Evolutionary conservation across 2,888 invertebrate genomes (phyloP).

Genomic region (Melieria picta): DNA sequence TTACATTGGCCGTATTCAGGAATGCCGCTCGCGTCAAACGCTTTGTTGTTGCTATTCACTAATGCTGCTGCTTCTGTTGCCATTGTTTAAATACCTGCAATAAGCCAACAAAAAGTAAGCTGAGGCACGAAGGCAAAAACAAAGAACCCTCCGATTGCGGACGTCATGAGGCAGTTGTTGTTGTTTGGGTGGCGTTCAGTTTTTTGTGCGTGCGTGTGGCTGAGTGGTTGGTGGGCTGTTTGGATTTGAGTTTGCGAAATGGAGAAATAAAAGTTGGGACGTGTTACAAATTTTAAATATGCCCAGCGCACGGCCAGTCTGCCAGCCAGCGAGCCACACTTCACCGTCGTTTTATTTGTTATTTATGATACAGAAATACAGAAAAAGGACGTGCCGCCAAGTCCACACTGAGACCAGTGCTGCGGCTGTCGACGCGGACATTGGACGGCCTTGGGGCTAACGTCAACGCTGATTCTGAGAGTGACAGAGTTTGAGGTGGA

Average conservation of each 20-base stretch:
- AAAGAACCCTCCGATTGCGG: no score
- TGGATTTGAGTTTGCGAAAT: conserved; percentile 41
- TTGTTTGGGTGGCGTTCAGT: no score
- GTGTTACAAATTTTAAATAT: conserved; percentile 52
- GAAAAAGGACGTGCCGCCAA: no score
- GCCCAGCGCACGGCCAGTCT: neutral
- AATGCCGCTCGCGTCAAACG: neutral
- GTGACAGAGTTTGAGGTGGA: no score
- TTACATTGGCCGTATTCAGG: conserved; percentile 8
- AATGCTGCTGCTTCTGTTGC: neutral
- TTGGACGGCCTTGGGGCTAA: no score
- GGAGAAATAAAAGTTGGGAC: conserved; percentile 55
- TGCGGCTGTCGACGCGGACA: no score
- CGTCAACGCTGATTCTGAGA: no score
- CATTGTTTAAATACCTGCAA: neutral
- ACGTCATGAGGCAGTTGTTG: no score
- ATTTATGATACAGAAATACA: no score
- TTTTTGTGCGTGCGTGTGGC: neutral
- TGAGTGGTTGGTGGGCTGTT: neutral
- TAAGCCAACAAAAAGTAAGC: neutral
- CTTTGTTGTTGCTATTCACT: neutral
- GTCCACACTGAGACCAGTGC: no score
- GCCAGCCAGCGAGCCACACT: neutral
- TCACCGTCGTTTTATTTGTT: no score
- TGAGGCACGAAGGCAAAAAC: neutral